These are phyloP conservation scores for Nylanderia fulva DNA, from an alignment of 1,140 invertebrate genomes.

Conservation along the genomic window DNA sequence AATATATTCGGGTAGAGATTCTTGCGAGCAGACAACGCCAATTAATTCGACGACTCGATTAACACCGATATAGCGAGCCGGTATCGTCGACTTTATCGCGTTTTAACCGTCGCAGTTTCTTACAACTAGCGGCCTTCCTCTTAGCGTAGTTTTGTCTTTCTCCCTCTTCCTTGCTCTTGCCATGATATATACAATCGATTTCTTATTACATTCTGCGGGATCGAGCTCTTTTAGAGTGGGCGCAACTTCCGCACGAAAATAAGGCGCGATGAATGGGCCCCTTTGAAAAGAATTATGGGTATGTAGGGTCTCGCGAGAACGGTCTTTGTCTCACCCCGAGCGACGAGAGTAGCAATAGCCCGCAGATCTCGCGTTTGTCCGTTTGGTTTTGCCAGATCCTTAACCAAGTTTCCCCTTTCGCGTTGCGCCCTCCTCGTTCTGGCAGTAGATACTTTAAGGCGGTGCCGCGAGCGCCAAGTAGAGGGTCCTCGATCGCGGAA, in stretches of 20 bases:
- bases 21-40: constrained; percentile 43
- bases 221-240: constrained; percentile 1
- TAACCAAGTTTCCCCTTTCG: constrained; percentile 14
- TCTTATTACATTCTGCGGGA: constrained; percentile 27
- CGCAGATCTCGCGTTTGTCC: constrained; percentile 76
- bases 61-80: constrained; percentile 45
- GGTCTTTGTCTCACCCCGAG: constrained; percentile 70
- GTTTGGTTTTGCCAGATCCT: constrained; percentile 58
- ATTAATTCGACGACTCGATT: constrained; percentile 64
- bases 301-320: constrained; percentile 52
- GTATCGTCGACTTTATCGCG: constrained; percentile 49
- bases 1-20: constrained; percentile 59
- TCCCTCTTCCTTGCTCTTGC: background rate
- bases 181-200: constrained; percentile 23
- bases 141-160: background rate
- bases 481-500: constrained; percentile 69
- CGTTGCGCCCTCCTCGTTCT: constrained; percentile 30
- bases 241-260: background rate
- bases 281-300: constrained; percentile 74
- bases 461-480: constrained; percentile 72
- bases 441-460: constrained; percentile 82
- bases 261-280: background rate
- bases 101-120: constrained; percentile 45
- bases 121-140: constrained; percentile 19
- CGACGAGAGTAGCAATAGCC: constrained; percentile 32